Base-by-base conservation (phyloP, 2,888 invertebrate genomes). In the Apamea crenata region DNA sequence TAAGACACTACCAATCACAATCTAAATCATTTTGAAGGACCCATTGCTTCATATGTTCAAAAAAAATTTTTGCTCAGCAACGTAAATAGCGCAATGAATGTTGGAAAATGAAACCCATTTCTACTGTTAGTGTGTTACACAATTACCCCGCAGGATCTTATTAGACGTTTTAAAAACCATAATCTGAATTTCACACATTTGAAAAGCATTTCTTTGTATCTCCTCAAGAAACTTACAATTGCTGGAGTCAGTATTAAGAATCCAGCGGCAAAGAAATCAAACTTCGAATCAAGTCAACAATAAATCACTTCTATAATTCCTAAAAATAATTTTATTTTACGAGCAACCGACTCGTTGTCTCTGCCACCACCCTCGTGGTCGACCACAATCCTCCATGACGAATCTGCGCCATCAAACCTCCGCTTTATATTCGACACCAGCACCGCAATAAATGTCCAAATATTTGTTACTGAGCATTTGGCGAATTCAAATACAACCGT, bases 401-500 rank as follows among this genome's bases (percentile, higher is more conserved):
- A 96, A 96, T 95, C 88, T 73, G 63, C 74, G 90, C 89, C 88
- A 94, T 93, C 94, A 94, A 94, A 95, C 88, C 92, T 91, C 87
- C 93, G 94, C 92, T 96, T 96, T 95, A 95, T 96, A 96, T 96
- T 95, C 96, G 94, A 93, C 95, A 95, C 96, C 94, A 93, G 92
- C 86, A 8, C 85, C 91, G 92, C 93, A 96, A 97, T 97, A 96
- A 96, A 96, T 94, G 96, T 96, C 95, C 95, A 96, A 97, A 97
- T 97, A 96, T 97, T 96, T 96, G 96, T 96, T 94, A 94, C 94
- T 93, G 87, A 93, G 92, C 94, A 94, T 95, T 95, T 93, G 92
- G 93, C 91, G 93, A 94, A 96, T 96, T 95, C 96, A 95, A 96
- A 96, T 96, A 96, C 96, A 95, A 94, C 96, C 96, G 94, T 96